Evolutionary conservation across 2,797 vertebrate species (phyloP), one percentile per base, ranked within the genome.

Genomic region (Ctenosaura bakeri): DNA sequence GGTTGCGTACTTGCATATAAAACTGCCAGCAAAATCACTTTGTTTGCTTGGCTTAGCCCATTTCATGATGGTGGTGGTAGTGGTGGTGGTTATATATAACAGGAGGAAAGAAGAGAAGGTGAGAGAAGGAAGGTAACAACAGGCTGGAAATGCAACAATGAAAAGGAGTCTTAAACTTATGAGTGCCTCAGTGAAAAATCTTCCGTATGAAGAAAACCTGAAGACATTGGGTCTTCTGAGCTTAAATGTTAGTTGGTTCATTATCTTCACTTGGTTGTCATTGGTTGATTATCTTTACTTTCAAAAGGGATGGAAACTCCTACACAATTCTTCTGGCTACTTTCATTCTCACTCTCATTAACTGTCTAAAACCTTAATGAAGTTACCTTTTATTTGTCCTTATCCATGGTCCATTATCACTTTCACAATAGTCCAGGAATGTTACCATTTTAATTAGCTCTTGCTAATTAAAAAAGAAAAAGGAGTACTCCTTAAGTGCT

Each of bases 341-440:
- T 69, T 77, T 82, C 77, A 87, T 46, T 78, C 74, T 69, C 80
- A 77, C n/a, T 88, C 82, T 95, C 1, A 0, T 94, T 94, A 94
- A 89, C 71, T 80, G 78, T 56, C 3, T 4, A 90, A 91, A 95
- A 9, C 64, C 66, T 92, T 95, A 94, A 94, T 88, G 77, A 93
- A 84, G 82, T 93, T 93, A 94, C 91, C 88, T 94, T 96, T 89
- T 92, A 74, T 92, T 93, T 95, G 85, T 86, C 86, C 79, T 92
- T 86, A 94, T 87, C 92, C 22, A 87, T 38, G 93, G 83, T 90
- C 74, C 89, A 93, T 90, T 89, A 88, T 80, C 32, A 88, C 14
- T 95, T 95, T 93, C 83, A 90, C 90, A 88, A 86, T 12, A 46
- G 79, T 79, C 84, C 92, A 82, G 42, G n/a, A 92, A 92, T 89